Percentiles rank a stretch among this genome's conserved stretches.
Evolutionary conservation across 2,888 invertebrate species (phyloP).

Genomic region (Parnassius glacialis): DNA sequence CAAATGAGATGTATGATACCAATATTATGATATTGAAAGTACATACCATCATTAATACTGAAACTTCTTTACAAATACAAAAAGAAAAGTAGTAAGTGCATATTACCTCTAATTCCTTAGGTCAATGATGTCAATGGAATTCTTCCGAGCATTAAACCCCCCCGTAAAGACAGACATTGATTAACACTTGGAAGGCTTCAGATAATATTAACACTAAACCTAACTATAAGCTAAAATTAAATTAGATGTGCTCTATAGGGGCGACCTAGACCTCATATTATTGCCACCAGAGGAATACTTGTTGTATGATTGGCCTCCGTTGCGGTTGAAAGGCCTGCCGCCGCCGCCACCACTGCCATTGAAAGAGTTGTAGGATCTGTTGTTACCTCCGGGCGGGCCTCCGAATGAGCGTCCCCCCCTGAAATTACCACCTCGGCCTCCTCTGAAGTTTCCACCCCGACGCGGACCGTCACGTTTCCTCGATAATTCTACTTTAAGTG

Average conservation of each 20-base stretch:
- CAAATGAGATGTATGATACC: not conserved
- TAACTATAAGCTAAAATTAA: conserved; percentile 71
- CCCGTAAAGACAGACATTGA: conserved; percentile 70
- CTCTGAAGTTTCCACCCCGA: conserved; percentile 82
- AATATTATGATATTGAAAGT: not conserved
- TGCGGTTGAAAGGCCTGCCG: conserved; percentile 64
- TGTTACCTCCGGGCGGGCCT: conserved; percentile 67
- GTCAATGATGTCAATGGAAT: conserved; percentile 57
- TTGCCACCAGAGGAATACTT: conserved; percentile 68
- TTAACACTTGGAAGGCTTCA: conserved; percentile 79
- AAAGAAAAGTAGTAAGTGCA: conserved; percentile 29
- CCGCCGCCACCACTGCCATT: conserved; percentile 67
- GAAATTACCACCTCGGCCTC: conserved; percentile 75
- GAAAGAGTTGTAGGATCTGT: conserved; percentile 81
- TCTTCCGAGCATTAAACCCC: conserved; percentile 73
- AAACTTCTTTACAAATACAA: conserved; percentile 29
- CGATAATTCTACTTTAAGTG: conserved; percentile 93
- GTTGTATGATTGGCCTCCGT: conserved; percentile 49
- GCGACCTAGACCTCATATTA: conserved; percentile 78
- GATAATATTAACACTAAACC: conserved; percentile 80
- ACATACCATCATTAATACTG: conserved; percentile 12
- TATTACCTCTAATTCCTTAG: conserved; percentile 69
- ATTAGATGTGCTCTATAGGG: conserved; percentile 73
- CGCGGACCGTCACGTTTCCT: conserved; percentile 88
- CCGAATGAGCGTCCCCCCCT: conserved; percentile 75